Evolutionary conservation across 2,113 vertebrate species (phyloP).

Genomic region (Thoracochromis brauschi): DNA sequence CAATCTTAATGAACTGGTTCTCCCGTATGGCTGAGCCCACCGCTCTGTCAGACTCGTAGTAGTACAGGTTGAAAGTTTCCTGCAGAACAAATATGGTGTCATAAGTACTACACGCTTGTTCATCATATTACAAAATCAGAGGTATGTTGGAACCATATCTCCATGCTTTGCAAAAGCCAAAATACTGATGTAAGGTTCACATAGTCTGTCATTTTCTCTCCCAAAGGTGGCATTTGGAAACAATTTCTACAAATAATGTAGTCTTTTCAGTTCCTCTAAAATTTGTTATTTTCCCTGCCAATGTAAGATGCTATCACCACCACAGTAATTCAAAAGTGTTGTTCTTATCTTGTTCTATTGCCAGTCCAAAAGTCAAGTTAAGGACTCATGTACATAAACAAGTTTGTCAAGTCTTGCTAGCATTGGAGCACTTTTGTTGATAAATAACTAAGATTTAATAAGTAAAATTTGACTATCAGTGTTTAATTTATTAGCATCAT

Average conservation of each 20-base stretch:
- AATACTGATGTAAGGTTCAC: background rate
- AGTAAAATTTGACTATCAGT: background rate
- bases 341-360: background rate
- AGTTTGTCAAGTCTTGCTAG: background rate
- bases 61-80: slow-evolving; percentile 97
- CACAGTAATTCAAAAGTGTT: background rate
- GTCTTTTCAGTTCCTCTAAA: background rate
- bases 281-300: background rate
- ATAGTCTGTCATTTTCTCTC: background rate
- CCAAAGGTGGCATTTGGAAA: background rate
- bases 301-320: background rate
- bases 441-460: background rate
- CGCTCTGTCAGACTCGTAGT: slow-evolving; percentile 88
- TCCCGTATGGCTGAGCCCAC: slow-evolving; percentile 81
- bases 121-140: background rate
- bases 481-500: background rate
- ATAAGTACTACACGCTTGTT: background rate
- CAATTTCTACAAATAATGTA: background rate
- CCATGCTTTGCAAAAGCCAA: background rate
- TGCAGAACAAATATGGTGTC: background rate
- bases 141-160: background rate
- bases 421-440: background rate
- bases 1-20: slow-evolving; percentile 91
- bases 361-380: background rate
- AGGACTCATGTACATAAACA: background rate